These are phyloP conservation scores for Prosopocoilus inquinatus DNA, from an alignment of 2,888 invertebrate genomes.

Conservation along the genomic window DNA sequence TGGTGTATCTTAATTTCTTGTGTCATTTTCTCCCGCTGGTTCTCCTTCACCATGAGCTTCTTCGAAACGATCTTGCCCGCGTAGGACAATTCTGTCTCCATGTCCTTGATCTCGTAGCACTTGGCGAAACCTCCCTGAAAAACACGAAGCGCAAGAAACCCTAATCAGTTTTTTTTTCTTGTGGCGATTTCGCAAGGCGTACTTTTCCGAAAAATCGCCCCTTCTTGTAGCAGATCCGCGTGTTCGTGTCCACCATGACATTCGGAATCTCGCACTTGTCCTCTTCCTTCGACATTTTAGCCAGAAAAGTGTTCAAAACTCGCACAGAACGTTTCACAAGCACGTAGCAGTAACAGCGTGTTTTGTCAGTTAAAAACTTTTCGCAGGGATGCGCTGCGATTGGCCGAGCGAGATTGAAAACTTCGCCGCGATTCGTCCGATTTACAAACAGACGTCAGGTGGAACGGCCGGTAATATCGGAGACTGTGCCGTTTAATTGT, in stretches of 20 bases:
- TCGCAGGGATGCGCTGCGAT: slow-evolving; percentile 14
- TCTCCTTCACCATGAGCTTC: slow-evolving; percentile 84
- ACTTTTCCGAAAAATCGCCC: slow-evolving; percentile 89
- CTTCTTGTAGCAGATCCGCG: slow-evolving; percentile 75
- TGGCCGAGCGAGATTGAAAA: slow-evolving; percentile 13
- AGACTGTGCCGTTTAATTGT: too few species aligned
- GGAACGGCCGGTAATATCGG: too few species aligned
- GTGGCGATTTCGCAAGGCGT: slow-evolving; percentile 39
- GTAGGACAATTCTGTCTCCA: slow-evolving; percentile 72
- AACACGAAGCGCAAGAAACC: slow-evolving; percentile 20
- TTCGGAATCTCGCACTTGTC: slow-evolving; percentile 67
- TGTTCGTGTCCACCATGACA: slow-evolving; percentile 73
- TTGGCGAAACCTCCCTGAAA: slow-evolving; percentile 95
- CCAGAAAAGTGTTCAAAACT: background rate
- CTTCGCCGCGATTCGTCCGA: slow-evolving; percentile 16
- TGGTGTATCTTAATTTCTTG: slow-evolving; percentile 96
- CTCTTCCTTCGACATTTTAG: slow-evolving; percentile 40
- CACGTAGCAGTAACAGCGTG: slow-evolving; percentile 2
- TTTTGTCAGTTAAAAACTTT: slow-evolving; percentile 21
- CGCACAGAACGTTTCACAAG: slow-evolving; percentile 8
- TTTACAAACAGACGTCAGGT: background rate
- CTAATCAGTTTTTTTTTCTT: background rate
- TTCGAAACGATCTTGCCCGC: slow-evolving; percentile 98
- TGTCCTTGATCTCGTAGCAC: slow-evolving; percentile 94
- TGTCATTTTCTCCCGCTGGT: slow-evolving; percentile 96